These are phyloP conservation scores for Hyperoplus immaculatus DNA, from an alignment of 2,797 vertebrate species.

Conservation along the genomic window DNA sequence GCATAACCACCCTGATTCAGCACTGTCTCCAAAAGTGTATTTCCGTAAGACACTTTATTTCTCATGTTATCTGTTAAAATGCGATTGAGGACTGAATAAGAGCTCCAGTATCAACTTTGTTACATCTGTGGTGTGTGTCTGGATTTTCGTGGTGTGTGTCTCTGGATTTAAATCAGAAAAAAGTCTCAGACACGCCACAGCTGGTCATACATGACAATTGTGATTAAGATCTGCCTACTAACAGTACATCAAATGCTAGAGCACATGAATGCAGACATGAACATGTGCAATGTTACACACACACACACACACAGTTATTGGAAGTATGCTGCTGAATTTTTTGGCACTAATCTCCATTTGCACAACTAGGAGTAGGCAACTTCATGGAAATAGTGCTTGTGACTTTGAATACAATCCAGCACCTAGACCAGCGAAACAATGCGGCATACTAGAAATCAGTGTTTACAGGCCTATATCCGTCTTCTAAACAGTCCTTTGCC, in stretches of 20 bases:
- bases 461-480: conserved; percentile 3
- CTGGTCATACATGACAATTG: conserved; percentile 62
- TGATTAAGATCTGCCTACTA: conserved; percentile 65
- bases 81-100: conserved; percentile 6
- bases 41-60: conserved; percentile 14
- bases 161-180: conserved; percentile 37
- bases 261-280: conserved; percentile 30
- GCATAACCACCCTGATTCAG: conserved; percentile 14
- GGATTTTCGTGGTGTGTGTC: neutral
- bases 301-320: conserved; percentile 68
- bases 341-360: conserved; percentile 64
- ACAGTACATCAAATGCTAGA: conserved; percentile 67
- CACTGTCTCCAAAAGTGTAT: conserved; percentile 1
- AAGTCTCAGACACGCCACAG: conserved; percentile 65
- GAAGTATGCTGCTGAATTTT: conserved; percentile 71
- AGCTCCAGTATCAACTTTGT: conserved; percentile 1
- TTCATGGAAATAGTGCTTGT: conserved; percentile 45
- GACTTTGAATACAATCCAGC: conserved; percentile 44
- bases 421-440: conserved; percentile 18
- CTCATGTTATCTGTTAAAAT: conserved; percentile 13
- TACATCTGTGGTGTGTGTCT: neutral
- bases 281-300: conserved; percentile 31
- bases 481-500: neutral
- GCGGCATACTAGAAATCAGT: conserved; percentile 14
- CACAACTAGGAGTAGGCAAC: conserved; percentile 28